Percentiles rank a stretch among this genome's conserved stretches.
phyloP scores from a whole-genome alignment of 2,113 vertebrate species.

The Xenopus borealis region DNA sequence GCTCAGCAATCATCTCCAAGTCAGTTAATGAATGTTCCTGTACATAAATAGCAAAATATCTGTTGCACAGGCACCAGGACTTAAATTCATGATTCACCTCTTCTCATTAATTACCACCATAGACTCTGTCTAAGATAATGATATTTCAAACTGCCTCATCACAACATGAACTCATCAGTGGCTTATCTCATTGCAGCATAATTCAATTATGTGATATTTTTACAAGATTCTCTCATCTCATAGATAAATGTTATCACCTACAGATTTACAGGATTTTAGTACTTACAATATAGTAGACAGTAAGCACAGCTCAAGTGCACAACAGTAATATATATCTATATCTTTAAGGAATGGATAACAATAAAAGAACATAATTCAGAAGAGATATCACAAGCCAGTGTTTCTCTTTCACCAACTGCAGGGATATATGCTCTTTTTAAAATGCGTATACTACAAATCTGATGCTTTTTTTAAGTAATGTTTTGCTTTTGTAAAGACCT shows the following conservation, averaged over 20 bases:
- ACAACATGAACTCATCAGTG: constrained; percentile 38
- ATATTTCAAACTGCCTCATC: constrained; percentile 51
- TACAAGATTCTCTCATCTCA: constrained; percentile 22
- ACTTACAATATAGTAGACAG: neutral
- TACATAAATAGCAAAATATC: constrained; percentile 28
- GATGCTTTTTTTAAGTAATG: too few species aligned
- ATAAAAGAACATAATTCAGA: too few species aligned
- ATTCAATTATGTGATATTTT: constrained; percentile 33
- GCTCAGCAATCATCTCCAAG: constrained; percentile 4
- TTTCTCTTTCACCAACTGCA: too few species aligned
- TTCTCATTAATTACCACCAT: constrained; percentile 46
- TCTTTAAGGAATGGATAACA: too few species aligned
- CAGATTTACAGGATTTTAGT: constrained; percentile 5
- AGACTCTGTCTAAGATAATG: constrained; percentile 49
- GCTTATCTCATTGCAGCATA: constrained; percentile 49
- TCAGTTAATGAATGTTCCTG: neutral
- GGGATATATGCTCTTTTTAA: too few species aligned
- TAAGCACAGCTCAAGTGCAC: too few species aligned
- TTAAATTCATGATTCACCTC: constrained; percentile 41
- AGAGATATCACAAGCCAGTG: too few species aligned
- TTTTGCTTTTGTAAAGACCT: too few species aligned
- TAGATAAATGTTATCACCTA: constrained; percentile 24
- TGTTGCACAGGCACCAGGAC: constrained; percentile 19
- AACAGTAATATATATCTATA: too few species aligned
- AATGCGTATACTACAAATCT: too few species aligned